Conservation (phyloP, 2,113 vertebrate species). For the Hemibagrus wyckioides region DNA sequence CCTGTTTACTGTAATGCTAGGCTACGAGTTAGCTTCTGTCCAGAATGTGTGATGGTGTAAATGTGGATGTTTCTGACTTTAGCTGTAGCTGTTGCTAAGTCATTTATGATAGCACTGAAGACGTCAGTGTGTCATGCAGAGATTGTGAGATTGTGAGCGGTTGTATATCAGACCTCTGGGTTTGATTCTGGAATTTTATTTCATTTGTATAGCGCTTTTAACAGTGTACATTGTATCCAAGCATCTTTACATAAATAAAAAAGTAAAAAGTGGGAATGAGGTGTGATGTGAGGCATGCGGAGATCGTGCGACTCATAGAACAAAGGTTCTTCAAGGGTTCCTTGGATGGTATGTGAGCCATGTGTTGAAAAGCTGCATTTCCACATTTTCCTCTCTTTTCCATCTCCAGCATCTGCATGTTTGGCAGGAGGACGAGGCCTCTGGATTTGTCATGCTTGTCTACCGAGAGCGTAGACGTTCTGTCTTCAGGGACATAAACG, state of each 20-base stretch:
- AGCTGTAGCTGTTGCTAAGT: neutral
- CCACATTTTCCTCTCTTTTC: neutral
- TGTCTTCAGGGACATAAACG: neutral
- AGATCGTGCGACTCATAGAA: neutral
- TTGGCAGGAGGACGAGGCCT: neutral
- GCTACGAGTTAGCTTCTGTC: neutral
- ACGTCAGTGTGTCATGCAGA: neutral
- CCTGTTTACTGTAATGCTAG: no score
- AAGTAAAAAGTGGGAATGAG: no score
- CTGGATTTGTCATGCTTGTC: conserved; percentile 27
- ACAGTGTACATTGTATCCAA: no score
- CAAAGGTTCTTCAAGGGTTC: neutral
- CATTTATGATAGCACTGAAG: neutral
- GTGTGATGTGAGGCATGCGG: neutral
- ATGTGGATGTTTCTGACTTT: neutral
- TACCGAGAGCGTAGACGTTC: neutral
- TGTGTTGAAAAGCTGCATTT: neutral
- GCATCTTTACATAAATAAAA: no score
- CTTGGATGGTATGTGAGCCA: neutral
- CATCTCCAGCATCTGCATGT: conserved; percentile 25
- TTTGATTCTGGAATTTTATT: no score
- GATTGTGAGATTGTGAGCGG: neutral
- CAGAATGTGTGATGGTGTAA: neutral
- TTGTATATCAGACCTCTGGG: neutral
- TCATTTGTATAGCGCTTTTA: no score